Evolutionary conservation across 1,140 invertebrate genomes (phyloP).

Genomic region (Colletes latitarsis): DNA sequence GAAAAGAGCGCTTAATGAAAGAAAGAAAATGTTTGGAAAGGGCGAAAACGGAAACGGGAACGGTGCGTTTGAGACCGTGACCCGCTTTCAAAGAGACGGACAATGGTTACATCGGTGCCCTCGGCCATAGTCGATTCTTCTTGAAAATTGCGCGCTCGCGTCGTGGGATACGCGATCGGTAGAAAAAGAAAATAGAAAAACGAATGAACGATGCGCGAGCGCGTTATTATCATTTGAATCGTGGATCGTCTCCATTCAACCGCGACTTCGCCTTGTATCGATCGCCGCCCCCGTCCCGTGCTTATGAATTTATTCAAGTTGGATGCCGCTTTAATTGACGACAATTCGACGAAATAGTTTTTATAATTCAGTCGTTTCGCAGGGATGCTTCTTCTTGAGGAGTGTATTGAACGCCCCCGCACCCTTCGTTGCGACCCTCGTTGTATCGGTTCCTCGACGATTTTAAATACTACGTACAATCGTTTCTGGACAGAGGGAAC

Average conservation of each 20-base stretch:
- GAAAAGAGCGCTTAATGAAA: slow-evolving; percentile 62
- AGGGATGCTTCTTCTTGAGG: not conserved
- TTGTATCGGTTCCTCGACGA: slow-evolving; percentile 1
- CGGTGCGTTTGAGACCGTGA: slow-evolving; percentile 6
- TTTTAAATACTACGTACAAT: not conserved
- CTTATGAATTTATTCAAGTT: slow-evolving; percentile 43
- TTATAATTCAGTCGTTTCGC: slow-evolving; percentile 20
- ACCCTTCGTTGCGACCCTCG: not conserved
- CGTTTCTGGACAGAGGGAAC: not conserved
- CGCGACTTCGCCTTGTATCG: slow-evolving; percentile 14
- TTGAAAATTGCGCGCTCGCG: not conserved
- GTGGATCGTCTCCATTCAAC: slow-evolving; percentile 34
- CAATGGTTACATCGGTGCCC: slow-evolving; percentile 29
- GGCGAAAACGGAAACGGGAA: slow-evolving; percentile 20
- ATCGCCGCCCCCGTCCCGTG: not conserved
- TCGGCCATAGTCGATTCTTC: not conserved
- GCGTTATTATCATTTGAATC: slow-evolving; percentile 39
- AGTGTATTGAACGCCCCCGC: too few relatives aligned
- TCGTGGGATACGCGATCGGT: too few relatives aligned
- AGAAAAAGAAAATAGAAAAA: not conserved
- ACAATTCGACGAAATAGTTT: slow-evolving; percentile 34
- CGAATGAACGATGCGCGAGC: not conserved
- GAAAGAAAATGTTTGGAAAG: slow-evolving; percentile 63
- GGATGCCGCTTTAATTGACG: slow-evolving; percentile 32
- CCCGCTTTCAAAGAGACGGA: slow-evolving; percentile 29